Base-by-base conservation (phyloP, 1,140 invertebrate species). In the Scaptomyza pallida region DNA sequence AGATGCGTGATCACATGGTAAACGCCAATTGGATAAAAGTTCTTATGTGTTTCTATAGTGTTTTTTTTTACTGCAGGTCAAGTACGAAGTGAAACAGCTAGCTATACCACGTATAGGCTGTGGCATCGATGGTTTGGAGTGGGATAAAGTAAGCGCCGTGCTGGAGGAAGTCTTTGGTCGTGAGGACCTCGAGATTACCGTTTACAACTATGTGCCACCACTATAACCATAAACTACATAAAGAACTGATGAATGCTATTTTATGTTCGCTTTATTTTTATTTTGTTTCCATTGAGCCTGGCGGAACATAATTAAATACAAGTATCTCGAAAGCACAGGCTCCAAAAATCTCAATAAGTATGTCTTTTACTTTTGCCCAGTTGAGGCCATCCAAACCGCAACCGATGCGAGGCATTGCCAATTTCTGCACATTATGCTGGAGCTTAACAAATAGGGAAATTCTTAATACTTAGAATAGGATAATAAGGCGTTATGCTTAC, bases 91-190 rank as follows among this genome's bases (percentile, higher is more conserved):
- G 0, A 86, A 79, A 16, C 91, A 93, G 55, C 68, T 95, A 33
- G 93, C 93, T 4, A 94, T 95, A 72, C 94, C 94, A 1, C 80
- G 89, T 59, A 94, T 95, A 62, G 94, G 94, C 2, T 94, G 94
- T 86, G 94, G 94, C 41, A 91, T 95, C 13, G 94, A 95, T 81
- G 77, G 92, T 16, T 81, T 95, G 8, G 90, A 94, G 63, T 95
- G 94, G 94, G 72, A 85, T 3, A 89, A 92, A 40, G 94, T 95
- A 0, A 92, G 90, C 64, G 59, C 67, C 1, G 88, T 93, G 59
- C 69, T 95, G 2, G 81, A 92, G 51, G 88, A 92, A 43, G 86
- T 94, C 2, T 95, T 95, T 81, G 50, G 64, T 45, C 77, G 92
- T 17, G 83, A 91, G 51, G 74, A 91, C n/a, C 63, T 93, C 35